A percentile compares a stretch with the other conserved stretches of the same genome.
Conservation (phyloP, 2,888 invertebrate species). For the Thecocarcelia acutangulata region DNA sequence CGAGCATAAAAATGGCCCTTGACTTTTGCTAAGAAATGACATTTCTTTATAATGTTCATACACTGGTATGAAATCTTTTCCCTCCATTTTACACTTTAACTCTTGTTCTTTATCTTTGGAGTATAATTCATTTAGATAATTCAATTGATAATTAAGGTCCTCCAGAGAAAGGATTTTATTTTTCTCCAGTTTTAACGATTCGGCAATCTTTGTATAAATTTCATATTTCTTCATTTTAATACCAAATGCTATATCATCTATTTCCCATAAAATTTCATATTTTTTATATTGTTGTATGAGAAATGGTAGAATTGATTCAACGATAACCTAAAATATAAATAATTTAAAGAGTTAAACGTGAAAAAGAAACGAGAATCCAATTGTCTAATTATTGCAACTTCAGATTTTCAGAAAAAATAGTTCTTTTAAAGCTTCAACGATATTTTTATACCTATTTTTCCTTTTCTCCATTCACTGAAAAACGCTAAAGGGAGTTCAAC, state of each 20-base stretch:
- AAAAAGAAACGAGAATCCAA: too few species aligned
- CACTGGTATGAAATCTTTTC: slow-evolving; percentile 37
- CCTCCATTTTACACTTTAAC: slow-evolving; percentile 34
- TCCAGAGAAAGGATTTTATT: slow-evolving; percentile 26
- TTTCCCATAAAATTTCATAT: slow-evolving; percentile 54
- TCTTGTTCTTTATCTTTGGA: slow-evolving; percentile 50
- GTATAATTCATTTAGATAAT: slow-evolving; percentile 58
- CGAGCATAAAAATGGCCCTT: slow-evolving; percentile 55
- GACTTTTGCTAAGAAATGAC: slow-evolving; percentile 47
- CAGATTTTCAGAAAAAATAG: too few species aligned
- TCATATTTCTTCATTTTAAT: slow-evolving; percentile 51
- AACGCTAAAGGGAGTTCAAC: too few species aligned
- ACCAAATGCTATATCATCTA: slow-evolving; percentile 54
- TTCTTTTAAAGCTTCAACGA: too few species aligned
- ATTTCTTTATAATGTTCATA: slow-evolving; percentile 31
- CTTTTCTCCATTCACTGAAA: too few species aligned
- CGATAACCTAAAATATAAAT: slow-evolving; percentile 44
- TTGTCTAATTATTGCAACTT: too few species aligned
- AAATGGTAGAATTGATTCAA: slow-evolving; percentile 31
- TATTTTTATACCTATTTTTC: too few species aligned
- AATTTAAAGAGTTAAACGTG: too few species aligned
- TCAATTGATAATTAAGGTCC: slow-evolving; percentile 49
- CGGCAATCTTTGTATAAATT: slow-evolving; percentile 40
- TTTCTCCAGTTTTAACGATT: slow-evolving; percentile 41
- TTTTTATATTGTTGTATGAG: slow-evolving; percentile 58